Evolutionary conservation across 2,113 vertebrate genomes (phyloP).

Genomic region (Thermophis baileyi): DNA sequence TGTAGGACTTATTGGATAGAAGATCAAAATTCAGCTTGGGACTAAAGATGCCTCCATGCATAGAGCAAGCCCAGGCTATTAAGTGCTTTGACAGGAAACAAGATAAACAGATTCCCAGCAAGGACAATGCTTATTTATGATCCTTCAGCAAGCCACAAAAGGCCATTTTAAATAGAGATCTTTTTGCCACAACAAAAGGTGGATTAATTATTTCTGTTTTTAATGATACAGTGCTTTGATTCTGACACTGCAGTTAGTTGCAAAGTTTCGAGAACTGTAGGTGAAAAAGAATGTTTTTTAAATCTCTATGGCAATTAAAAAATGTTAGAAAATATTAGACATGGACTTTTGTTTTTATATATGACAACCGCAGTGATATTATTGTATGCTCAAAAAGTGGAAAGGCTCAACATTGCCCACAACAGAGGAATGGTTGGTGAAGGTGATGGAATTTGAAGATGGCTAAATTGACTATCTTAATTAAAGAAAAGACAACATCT

Average conservation of each 20-base stretch:
- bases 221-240: neutral
- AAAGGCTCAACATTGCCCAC: neutral
- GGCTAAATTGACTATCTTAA: neutral
- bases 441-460: neutral
- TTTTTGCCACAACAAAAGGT: neutral
- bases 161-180: neutral
- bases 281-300: neutral
- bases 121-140: neutral
- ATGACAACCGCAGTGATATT: neutral
- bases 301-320: neutral
- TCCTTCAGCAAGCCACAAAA: neutral
- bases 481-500: neutral
- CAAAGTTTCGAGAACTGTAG: neutral
- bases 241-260: neutral
- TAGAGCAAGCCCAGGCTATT: neutral
- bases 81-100: neutral
- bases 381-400: neutral
- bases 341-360: neutral
- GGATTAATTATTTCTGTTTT: neutral
- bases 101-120: neutral
- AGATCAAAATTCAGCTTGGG: neutral
- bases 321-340: neutral
- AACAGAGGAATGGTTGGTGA: neutral
- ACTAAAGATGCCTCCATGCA: neutral
- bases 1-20: neutral